Conservation (phyloP, 2,797 vertebrate genomes). For the Potorous gilbertii region DNA sequence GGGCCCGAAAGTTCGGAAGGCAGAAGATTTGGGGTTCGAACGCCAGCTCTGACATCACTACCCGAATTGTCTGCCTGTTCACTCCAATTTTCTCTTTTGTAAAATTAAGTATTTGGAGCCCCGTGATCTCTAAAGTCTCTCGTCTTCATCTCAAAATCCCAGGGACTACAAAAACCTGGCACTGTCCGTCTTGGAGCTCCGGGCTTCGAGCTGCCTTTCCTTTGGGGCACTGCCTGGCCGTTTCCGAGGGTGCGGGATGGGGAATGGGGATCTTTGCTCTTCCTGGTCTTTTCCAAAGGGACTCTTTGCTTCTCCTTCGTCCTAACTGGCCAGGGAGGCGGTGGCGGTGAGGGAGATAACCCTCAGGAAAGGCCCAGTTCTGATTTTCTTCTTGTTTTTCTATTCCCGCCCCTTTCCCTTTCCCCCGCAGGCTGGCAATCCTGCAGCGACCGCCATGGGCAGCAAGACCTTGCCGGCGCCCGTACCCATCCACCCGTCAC, state of each 20-base stretch:
- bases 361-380: background rate
- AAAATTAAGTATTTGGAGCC: background rate
- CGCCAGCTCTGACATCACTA: background rate
- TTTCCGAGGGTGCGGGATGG: background rate
- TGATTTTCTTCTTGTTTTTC: background rate
- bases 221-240: background rate
- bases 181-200: background rate
- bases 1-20: background rate
- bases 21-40: background rate
- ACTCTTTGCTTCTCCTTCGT: background rate
- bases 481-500: slow-evolving; percentile 95
- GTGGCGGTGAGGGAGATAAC: background rate
- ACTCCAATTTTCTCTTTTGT: background rate
- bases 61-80: too few species aligned
- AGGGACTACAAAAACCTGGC: background rate
- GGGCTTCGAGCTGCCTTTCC: background rate
- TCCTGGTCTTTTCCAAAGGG: background rate
- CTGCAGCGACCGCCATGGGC: slow-evolving; percentile 87
- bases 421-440: slow-evolving; percentile 73
- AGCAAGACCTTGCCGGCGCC: slow-evolving; percentile 97
- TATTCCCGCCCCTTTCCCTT: slow-evolving; percentile 12
- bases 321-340: background rate
- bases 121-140: background rate
- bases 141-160: background rate
- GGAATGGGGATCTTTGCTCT: background rate